Evolutionary conservation across 1,140 invertebrate genomes (phyloP), one percentile per base, ranked within the genome.

Genomic region (Parasteatoda tepidariorum): DNA sequence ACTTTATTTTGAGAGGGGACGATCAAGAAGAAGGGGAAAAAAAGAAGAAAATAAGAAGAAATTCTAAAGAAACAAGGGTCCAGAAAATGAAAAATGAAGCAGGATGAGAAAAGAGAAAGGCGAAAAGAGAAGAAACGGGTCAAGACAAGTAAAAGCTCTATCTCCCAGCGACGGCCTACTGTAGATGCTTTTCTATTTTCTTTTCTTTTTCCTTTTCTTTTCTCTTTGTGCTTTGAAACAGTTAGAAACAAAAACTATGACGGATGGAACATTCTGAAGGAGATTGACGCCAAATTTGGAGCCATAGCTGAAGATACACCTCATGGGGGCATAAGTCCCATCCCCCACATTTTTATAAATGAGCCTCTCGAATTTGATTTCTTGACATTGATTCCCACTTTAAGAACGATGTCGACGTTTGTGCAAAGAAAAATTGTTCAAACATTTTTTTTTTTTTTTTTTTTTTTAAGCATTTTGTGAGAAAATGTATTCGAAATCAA

Each of bases 91-190:
- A 79, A 68, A 79, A 79, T 68, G 62, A 34, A 28, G 41, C 48
- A 38, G 76, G 48, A 64, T 59, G 34, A n/a, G 24, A 33, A 22
- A 30, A 54, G 28, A 24, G 28, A 55, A 54, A 18, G 26, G 34
- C 22, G 30, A 48, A 78, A 48, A 78, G 31, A 26, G 64, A 74
- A 74, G 26, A 66, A 79, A 68, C 41, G 76, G 76, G 76, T 79
- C 76, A 79, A 61, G 76, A 79, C 76, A 79, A 79, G 76, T 68
- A 79, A 79, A 79, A 79, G 76, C 76, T 79, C 76, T 79, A 79
- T 79, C 76, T 79, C 34, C 38, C 76, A 26, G 28, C 64, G 61
- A 67, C 48, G 64, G 26, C 64, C 41, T 75, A 48, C 38, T 48
- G 38, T 2, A 61, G 71, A 55, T 68, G 59, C 62, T 48, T 48